These are phyloP conservation scores for Dugesia japonica DNA, from an alignment of 2,888 invertebrate genomes.

Conservation along the genomic window DNA sequence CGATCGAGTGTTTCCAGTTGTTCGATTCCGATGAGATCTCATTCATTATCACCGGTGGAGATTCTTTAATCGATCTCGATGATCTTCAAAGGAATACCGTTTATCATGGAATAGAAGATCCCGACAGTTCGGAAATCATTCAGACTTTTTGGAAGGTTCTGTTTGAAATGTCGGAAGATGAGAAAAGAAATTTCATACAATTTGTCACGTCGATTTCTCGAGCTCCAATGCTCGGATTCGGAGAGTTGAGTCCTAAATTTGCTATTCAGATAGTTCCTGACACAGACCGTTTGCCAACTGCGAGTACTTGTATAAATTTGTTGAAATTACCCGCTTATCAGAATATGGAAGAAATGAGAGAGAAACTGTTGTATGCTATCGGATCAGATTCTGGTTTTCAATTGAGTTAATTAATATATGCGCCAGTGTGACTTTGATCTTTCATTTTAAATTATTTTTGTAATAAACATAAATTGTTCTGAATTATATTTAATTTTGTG, in stretches of 20 bases:
- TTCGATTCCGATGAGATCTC: constrained; percentile 84
- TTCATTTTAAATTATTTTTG: too few relatives aligned
- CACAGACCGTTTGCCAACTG: constrained; percentile 71
- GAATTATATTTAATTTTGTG: too few relatives aligned
- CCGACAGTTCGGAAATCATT: constrained; percentile 28
- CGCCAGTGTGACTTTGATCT: too few relatives aligned
- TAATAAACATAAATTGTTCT: too few relatives aligned
- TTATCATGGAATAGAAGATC: constrained; percentile 51
- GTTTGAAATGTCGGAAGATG: constrained; percentile 58
- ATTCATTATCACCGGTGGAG: constrained; percentile 83
- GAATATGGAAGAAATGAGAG: constrained; percentile 60
- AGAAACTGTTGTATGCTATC: constrained; percentile 76
- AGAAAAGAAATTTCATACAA: constrained; percentile 71
- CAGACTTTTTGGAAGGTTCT: constrained; percentile 74
- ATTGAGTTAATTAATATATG: background rate
- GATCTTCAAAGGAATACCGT: constrained; percentile 72
- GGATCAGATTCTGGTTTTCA: constrained; percentile 90
- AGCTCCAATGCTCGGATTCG: constrained; percentile 80
- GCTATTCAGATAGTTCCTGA: constrained; percentile 65
- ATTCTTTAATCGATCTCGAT: constrained; percentile 74
- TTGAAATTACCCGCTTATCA: constrained; percentile 79
- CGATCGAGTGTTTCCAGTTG: constrained; percentile 78
- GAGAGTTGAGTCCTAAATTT: constrained; percentile 86
- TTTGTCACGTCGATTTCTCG: constrained; percentile 95
- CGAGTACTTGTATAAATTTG: constrained; percentile 93